Base-by-base conservation (phyloP, 2,797 vertebrate genomes). In the Sebastes hubbsi region DNA sequence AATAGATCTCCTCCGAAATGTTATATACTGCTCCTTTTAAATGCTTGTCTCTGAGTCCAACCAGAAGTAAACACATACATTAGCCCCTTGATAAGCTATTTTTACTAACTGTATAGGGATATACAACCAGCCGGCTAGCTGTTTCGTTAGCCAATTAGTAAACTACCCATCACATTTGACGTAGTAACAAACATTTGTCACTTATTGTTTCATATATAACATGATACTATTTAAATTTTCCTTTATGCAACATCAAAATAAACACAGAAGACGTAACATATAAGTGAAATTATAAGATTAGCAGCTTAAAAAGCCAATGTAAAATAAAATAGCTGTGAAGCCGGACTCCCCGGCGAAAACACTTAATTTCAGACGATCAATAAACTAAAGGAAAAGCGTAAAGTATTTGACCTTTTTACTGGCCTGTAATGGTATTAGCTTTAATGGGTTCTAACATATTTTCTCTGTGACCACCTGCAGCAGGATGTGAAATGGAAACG, bases 401-500 rank as follows among this genome's bases (percentile, higher is more conserved):
- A 14, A 73, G 29, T 69, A 29, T 77, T 72, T 80, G 59, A 71
- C 62, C 36, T 85, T 72, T 46, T 62, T 72, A 62, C 7, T 55
- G 27, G 13, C 46, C 30, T 77, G 22, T 75, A 61, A 77, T 49
- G 5, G 12, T 61, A 42, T 80, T 78, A 59, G 27, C 54, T 77
- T 78, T 77, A 79, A 66, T 78, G n/a, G 32, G 0, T 38, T 67
- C 27, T 2, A 22, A 49, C 62, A 56, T 77, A 75, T 84, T 84
- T 88, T 52, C 6, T 29, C 59, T 4, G 2, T 60, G 72, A 63
- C 22, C 71, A 79, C 71, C 75, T 77, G 66, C 32, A 70, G 61
- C 62, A 69, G 27, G 32, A 80, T 46, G 46, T 67, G 38, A 75
- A 62, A 79, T 72, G 52, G 65, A 87, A 81, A 77, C 67, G 42